Base-by-base conservation (phyloP, 1,140 invertebrate genomes). In the Panulirus ornatus region DNA sequence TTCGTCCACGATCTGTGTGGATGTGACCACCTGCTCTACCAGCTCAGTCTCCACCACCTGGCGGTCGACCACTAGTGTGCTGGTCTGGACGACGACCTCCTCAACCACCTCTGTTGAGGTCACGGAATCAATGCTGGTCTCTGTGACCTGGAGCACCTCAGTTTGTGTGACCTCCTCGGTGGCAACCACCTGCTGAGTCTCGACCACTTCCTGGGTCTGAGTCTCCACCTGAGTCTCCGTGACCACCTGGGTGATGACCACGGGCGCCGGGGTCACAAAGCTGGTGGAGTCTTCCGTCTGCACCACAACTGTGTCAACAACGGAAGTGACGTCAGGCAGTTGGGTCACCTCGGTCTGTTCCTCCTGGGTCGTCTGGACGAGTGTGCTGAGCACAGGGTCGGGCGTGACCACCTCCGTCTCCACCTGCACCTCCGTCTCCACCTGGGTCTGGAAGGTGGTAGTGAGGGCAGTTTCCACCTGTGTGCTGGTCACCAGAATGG, bases 171-270 rank as follows among this genome's bases (percentile, higher is more conserved):
- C 51, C 36, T 82, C 51, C n/a, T 36, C 36, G 19, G 91, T 91
- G 40, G 85, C 63, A n/a, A 91, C 76, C 19, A 81, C 86, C 70
- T 88, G 86, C 63, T 84, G 79, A 14, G 91, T 91, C 30, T 83
- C 36, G 2, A 91, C 54, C 34, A 91, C 84, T 27, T 88, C 81
- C 34, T 88, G 42, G 22, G 34, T 9, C 66, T 75, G 84, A n/a
- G 70, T 85, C 36, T 85, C 84, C 36, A 75, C 30, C 34, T 75
- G 70, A 2, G 84, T 85, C 27, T 71, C 30, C 2, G 84, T 75
- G 44, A 75, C 47, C n/a, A 91, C 70, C 54, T 84, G 79, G 16
- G 85, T 91, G 42, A 78, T 88, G 22, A 91, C 51, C 2, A 82
- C 71, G 5, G 91, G 86, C 30, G 42, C 27, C 6, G 91, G 91